Conservation (phyloP, 2,113 vertebrate species). For the Mugil cephalus region DNA sequence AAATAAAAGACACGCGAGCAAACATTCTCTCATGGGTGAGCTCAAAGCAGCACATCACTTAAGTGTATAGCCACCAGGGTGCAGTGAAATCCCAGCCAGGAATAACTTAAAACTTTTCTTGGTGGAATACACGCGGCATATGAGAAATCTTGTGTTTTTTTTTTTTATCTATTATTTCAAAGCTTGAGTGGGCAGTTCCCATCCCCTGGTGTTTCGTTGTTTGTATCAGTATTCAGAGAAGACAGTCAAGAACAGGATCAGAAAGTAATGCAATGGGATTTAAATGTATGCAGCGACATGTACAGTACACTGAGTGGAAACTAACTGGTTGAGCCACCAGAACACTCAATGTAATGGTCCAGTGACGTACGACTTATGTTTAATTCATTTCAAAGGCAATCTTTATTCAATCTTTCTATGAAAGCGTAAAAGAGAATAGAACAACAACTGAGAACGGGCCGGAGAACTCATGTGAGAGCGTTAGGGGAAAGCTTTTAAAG, state of each 20-base stretch:
- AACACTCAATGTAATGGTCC: slow-evolving; percentile 79
- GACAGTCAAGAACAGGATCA: slow-evolving; percentile 48
- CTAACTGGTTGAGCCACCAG: slow-evolving; percentile 70
- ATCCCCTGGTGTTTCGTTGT: slow-evolving; percentile 46
- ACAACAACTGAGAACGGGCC: slow-evolving; percentile 45
- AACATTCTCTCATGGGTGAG: slow-evolving; percentile 68
- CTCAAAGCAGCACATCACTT: slow-evolving; percentile 50
- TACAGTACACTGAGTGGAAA: slow-evolving; percentile 74
- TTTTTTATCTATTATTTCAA: slow-evolving; percentile 66
- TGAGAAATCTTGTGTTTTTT: slow-evolving; percentile 45
- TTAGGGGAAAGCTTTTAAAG: slow-evolving; percentile 73
- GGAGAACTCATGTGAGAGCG: slow-evolving; percentile 67
- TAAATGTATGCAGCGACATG: slow-evolving; percentile 72
- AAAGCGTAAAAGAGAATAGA: slow-evolving; percentile 68
- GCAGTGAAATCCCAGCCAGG: slow-evolving; percentile 47
- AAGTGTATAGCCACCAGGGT: slow-evolving; percentile 47
- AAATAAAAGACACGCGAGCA: slow-evolving; percentile 61
- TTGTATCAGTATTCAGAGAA: slow-evolving; percentile 61
- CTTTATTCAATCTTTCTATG: slow-evolving; percentile 76
- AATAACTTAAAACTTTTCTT: slow-evolving; percentile 64
- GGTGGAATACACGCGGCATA: slow-evolving; percentile 33
- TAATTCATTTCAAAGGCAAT: slow-evolving; percentile 78
- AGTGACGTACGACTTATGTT: slow-evolving; percentile 79
- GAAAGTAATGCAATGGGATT: slow-evolving; percentile 61
- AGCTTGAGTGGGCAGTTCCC: slow-evolving; percentile 52